Conservation (phyloP, 2,113 vertebrate genomes). For the Spilogale gracilis region DNA sequence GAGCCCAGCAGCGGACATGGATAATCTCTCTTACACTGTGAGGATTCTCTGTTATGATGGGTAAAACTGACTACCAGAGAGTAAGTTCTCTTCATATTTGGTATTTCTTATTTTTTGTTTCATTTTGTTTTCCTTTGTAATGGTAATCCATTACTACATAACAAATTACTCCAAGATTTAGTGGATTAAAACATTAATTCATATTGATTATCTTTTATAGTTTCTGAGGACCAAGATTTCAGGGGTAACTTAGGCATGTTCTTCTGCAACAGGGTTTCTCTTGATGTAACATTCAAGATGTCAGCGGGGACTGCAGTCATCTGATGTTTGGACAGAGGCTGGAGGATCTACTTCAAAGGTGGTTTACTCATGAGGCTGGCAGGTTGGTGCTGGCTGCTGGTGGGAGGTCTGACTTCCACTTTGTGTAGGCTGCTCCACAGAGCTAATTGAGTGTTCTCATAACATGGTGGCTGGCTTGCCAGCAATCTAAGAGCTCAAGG, state of each 20-base stretch:
- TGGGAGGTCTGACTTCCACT: background rate
- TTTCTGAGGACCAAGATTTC: background rate
- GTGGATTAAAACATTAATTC: background rate
- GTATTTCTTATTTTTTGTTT: background rate
- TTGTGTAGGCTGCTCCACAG: background rate
- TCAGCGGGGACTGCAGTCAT: background rate
- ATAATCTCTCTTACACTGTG: background rate
- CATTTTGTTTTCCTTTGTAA: background rate
- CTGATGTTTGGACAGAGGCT: background rate
- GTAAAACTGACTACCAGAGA: background rate
- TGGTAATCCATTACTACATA: background rate
- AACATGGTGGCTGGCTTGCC: background rate
- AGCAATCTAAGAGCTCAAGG: background rate
- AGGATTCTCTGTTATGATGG: background rate
- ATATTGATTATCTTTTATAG: background rate
- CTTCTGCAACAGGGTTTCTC: background rate
- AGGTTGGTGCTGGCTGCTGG: background rate
- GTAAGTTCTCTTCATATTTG: background rate
- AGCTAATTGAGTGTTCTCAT: background rate
- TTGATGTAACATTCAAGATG: background rate
- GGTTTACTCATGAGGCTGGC: background rate
- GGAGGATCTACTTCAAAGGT: background rate
- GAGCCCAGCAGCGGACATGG: rapidly evolving
- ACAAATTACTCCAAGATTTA: slow-evolving; percentile 17
- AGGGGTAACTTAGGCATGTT: background rate